phyloP scores from a whole-genome alignment of 2,888 invertebrate genomes.

The Drosophila engyochracea region DNA sequence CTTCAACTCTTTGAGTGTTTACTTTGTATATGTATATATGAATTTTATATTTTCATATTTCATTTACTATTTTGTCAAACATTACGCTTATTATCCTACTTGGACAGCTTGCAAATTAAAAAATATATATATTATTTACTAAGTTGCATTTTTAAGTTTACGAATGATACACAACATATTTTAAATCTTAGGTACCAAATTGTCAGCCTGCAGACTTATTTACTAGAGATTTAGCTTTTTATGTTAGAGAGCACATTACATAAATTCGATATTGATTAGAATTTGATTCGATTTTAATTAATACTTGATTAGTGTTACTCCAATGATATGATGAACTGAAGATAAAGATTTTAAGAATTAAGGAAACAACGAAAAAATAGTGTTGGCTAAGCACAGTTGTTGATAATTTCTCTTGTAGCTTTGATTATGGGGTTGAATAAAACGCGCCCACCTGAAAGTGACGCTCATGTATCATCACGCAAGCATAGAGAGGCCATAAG shows the following conservation, averaged over 20 bases:
- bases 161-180: not conserved
- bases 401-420: conserved; percentile 44
- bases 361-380: not conserved
- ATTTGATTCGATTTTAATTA: not conserved
- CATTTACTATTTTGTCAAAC: not conserved
- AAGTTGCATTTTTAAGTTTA: not conserved
- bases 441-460: conserved; percentile 68
- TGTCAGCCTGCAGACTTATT: not conserved
- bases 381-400: conserved; percentile 22
- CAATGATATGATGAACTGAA: conserved; percentile 1
- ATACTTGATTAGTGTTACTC: conserved; percentile 2
- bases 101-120: not conserved
- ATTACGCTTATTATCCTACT: not conserved
- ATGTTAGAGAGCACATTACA: not conserved
- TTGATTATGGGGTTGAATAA: conserved; percentile 55
- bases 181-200: not conserved
- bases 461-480: conserved; percentile 65
- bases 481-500: conserved; percentile 57
- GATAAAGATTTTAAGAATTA: conserved; percentile 2
- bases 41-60: not conserved
- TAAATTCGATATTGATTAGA: not conserved
- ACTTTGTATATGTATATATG: not conserved
- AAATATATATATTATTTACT: not conserved
- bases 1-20: not conserved
- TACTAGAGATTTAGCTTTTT: not conserved